These are phyloP conservation scores for Hymenochirus boettgeri DNA, from an alignment of 2,113 vertebrate species.

Conservation along the genomic window DNA sequence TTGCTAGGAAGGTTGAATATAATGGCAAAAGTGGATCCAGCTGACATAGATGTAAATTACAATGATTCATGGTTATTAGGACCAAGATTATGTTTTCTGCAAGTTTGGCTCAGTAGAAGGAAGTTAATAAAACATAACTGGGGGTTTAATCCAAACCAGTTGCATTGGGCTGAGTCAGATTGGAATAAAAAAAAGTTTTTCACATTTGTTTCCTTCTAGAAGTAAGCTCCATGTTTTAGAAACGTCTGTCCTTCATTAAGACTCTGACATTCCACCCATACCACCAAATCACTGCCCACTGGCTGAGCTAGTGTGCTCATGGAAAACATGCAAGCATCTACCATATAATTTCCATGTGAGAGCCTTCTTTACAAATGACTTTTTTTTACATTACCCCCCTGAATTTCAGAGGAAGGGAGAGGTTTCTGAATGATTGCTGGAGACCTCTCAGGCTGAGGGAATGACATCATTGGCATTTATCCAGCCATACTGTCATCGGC, in stretches of 20 bases:
- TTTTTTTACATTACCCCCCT: constrained; percentile 6
- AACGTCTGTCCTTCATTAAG: constrained; percentile 8
- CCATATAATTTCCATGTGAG: constrained; percentile 13
- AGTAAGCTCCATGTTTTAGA: constrained; percentile 12
- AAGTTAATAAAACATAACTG: no score
- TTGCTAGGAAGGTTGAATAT: no score
- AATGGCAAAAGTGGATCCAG: no score
- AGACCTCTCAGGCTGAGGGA: constrained; percentile 5
- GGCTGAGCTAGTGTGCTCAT: constrained; percentile 27
- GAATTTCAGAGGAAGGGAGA: background rate
- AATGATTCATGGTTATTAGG: no score
- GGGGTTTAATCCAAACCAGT: no score
- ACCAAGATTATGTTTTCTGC: no score
- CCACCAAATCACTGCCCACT: constrained; percentile 31
- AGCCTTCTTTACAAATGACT: background rate
- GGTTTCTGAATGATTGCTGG: background rate
- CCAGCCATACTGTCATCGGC: constrained; percentile 20
- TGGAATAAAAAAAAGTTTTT: no score
- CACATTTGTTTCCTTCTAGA: background rate
- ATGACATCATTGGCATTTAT: constrained; percentile 10
- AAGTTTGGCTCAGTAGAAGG: no score
- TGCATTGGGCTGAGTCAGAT: no score
- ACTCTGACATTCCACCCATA: constrained; percentile 33
- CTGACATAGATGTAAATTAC: no score
- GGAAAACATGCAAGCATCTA: constrained; percentile 14